These are phyloP conservation scores for Hyperoplus lanceolatus DNA, from an alignment of 2,797 vertebrate genomes.

Conservation along the genomic window DNA sequence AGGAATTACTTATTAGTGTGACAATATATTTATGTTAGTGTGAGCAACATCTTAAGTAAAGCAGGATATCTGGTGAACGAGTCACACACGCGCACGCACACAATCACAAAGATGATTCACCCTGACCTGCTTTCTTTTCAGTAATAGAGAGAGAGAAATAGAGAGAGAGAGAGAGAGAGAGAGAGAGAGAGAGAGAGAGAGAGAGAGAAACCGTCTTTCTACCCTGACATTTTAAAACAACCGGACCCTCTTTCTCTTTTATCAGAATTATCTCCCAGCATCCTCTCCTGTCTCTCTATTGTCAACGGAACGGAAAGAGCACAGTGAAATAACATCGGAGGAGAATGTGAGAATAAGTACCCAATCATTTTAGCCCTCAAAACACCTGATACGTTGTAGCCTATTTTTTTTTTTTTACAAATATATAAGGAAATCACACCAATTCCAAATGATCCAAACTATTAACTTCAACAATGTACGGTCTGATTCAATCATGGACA, in stretches of 20 bases:
- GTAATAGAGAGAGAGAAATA: conserved; percentile 1
- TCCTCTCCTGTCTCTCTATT: background rate
- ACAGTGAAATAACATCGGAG: conserved; percentile 9
- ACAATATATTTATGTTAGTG: too few relatives aligned
- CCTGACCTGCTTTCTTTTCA: conserved; percentile 35
- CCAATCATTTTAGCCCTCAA: background rate
- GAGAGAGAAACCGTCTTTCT: conserved; percentile 11
- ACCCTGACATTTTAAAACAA: conserved; percentile 13
- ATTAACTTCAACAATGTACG: background rate
- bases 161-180: background rate
- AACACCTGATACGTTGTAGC: background rate
- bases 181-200: background rate
- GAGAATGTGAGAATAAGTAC: conserved; percentile 14
- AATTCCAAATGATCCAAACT: background rate
- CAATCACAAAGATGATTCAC: conserved; percentile 30
- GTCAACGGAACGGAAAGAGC: conserved; percentile 3
- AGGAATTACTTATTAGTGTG: too few relatives aligned
- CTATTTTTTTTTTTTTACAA: background rate
- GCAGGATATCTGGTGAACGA: background rate
- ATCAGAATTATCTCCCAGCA: background rate
- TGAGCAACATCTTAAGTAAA: background rate
- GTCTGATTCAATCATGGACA: background rate
- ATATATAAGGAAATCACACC: background rate
- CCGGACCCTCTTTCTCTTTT: conserved; percentile 3
- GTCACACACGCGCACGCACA: background rate